Conservation (phyloP, 2,113 vertebrate genomes). For the Pterocles orientalis region DNA sequence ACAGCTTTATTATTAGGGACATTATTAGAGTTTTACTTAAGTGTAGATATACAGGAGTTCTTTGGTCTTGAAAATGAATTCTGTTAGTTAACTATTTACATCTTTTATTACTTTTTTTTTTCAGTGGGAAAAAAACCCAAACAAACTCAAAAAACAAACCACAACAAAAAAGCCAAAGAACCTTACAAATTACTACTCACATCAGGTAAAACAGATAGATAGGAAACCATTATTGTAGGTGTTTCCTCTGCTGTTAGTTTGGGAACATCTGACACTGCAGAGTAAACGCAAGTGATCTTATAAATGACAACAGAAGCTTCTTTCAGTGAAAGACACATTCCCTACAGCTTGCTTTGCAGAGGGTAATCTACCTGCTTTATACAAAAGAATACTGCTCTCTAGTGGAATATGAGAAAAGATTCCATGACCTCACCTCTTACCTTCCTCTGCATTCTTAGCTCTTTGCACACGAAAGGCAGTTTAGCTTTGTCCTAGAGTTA, state of each 20-base stretch:
- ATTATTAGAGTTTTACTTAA: not conserved
- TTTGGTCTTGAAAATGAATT: not conserved
- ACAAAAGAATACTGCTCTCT: constrained; percentile 87
- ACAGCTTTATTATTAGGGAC: not conserved
- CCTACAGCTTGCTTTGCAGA: constrained; percentile 34
- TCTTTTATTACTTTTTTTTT: not conserved
- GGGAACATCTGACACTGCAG: not conserved
- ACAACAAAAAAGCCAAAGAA: not conserved
- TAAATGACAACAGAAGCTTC: not conserved
- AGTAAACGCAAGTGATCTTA: not conserved
- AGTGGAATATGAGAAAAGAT: constrained; percentile 76
- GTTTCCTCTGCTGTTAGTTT: not conserved
- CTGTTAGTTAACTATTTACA: not conserved
- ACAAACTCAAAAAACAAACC: too few species aligned
- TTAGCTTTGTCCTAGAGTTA: constrained; percentile 59
- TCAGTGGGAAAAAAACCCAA: not conserved
- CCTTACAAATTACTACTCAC: not conserved
- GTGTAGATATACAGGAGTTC: not conserved
- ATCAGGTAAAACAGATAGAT: not conserved
- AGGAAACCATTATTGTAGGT: not conserved
- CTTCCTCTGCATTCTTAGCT: constrained; percentile 41
- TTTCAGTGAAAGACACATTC: not conserved
- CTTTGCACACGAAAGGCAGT: constrained; percentile 20
- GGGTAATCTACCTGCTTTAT: constrained; percentile 69
- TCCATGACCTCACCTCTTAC: constrained; percentile 62